These are phyloP conservation scores for Apostichopus leukothele DNA, from an alignment of 53 echinoderm and acorn worm species.

Conservation along the genomic window DNA sequence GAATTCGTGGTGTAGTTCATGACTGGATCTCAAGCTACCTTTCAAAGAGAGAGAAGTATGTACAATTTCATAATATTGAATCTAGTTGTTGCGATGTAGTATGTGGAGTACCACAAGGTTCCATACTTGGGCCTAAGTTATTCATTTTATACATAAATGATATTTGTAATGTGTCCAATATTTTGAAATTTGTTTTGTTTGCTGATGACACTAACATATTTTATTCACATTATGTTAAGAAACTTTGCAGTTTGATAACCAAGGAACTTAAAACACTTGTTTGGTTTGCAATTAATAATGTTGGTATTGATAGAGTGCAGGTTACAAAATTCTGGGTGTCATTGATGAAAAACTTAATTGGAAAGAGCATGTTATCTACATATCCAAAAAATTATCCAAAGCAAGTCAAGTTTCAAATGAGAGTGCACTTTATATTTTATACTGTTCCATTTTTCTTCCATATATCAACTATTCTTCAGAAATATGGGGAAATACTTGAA, in stretches of 20 bases:
- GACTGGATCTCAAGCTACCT: neutral
- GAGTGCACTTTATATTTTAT: too few species aligned
- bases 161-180: neutral
- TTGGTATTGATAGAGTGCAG: too few species aligned
- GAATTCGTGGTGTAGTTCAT: neutral
- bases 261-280: neutral
- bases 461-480: too few species aligned
- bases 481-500: too few species aligned
- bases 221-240: neutral
- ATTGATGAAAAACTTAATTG: too few species aligned
- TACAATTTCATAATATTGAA: neutral
- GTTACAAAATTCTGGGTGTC: too few species aligned
- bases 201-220: neutral
- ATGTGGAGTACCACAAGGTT: neutral
- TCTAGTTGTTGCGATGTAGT: neutral
- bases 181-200: neutral
- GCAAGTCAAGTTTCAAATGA: too few species aligned
- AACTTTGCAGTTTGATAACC: neutral
- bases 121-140: neutral
- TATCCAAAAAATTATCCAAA: too few species aligned
- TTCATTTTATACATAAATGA: neutral
- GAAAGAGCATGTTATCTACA: too few species aligned
- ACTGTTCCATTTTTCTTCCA: too few species aligned
- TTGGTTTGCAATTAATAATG: too few species aligned
- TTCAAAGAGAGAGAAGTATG: constrained; percentile 8